Base-by-base conservation (phyloP, 2,888 invertebrate species). In the Trichogramma evanescens region DNA sequence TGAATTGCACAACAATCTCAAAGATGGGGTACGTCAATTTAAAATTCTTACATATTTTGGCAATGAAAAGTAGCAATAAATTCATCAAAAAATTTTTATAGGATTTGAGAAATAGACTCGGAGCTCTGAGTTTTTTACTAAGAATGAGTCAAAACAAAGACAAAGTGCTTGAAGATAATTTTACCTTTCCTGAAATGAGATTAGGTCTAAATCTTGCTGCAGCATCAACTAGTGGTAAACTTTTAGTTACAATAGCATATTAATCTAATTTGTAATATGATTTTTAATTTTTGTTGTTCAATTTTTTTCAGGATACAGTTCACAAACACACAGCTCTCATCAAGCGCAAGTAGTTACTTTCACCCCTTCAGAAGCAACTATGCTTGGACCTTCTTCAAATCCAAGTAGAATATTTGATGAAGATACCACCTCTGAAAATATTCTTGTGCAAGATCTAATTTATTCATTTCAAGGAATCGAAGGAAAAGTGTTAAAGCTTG, bases 391-490 rank as follows among this genome's bases (percentile, higher is more conserved):
- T 13, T 44, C 70, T n/a, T 38, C 61, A 9, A 68, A 65, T 50
- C 58, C 69, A 4, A 69, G 66, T 48, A 71, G 68, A 62, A 68
- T 73, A 58, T 71, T 71, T 50, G 72, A 69, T 26, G 75, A 76
- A n/a, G 75, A 77, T 44, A 74, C 70, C 55, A 69, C 80, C 52
- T 78, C 81, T 2, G 82, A 82, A 69, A 76, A 78, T 64, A 80
- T 83, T 54, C 72, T 87, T 62, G 86, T 91, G 1, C 86, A 88
- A 70, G 93, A 93, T 71, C 84, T 93, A 8, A 85, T 96, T 54
- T 89, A 90, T 71, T 87, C 89, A 1, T 89, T 95, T 65, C 93
- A 94, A 74, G 96, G 96, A 4, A 91, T 96, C 62, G 89, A 91
- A 70, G 89, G 93, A 26, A 87, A 86, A 69, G 83, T 86, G 70